phyloP scores from a whole-genome alignment of 2,888 invertebrate species.

The Trichogramma evanescens region DNA sequence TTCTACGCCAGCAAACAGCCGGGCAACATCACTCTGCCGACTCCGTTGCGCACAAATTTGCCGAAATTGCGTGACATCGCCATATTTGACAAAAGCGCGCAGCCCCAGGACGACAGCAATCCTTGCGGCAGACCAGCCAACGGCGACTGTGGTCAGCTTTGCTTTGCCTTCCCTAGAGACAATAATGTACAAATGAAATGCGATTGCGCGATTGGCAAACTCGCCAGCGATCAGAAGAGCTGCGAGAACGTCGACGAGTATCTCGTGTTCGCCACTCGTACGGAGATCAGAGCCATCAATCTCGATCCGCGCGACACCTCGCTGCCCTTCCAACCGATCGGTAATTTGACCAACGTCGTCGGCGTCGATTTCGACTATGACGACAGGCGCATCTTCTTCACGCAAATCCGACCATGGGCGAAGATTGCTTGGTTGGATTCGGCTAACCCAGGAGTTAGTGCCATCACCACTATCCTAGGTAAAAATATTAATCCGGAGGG shows the following conservation, averaged over 20 bases:
- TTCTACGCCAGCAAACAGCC: constrained; percentile 73
- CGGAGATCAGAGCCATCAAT: constrained; percentile 86
- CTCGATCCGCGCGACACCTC: constrained; percentile 75
- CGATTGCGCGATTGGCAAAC: constrained; percentile 85
- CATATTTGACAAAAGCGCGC: constrained; percentile 82
- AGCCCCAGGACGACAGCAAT: constrained; percentile 75
- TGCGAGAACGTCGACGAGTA: constrained; percentile 84
- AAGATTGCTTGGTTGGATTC: constrained; percentile 77
- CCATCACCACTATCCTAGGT: constrained; percentile 63
- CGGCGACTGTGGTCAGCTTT: constrained; percentile 88
- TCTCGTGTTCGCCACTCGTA: constrained; percentile 87
- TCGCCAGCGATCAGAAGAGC: constrained; percentile 60
- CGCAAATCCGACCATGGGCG: constrained; percentile 87
- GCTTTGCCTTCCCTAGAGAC: constrained; percentile 83
- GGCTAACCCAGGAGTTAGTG: constrained; percentile 58
- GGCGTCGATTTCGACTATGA: constrained; percentile 92
- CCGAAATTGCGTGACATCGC: constrained; percentile 83
- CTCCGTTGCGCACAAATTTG: constrained; percentile 72
- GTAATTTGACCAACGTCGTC: constrained; percentile 84
- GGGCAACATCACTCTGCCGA: constrained; percentile 64
- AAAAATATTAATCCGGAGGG: constrained; percentile 88
- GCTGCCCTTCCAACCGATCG: constrained; percentile 77
- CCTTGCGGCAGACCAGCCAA: constrained; percentile 71
- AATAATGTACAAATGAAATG: constrained; percentile 61
- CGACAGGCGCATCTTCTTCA: constrained; percentile 82